A percentile compares a stretch with the other conserved stretches of the same genome.
These are phyloP conservation scores for Plumapathes pennacea DNA, from an alignment of 92 coral and sea anemone genomes.

Conservation along the genomic window DNA sequence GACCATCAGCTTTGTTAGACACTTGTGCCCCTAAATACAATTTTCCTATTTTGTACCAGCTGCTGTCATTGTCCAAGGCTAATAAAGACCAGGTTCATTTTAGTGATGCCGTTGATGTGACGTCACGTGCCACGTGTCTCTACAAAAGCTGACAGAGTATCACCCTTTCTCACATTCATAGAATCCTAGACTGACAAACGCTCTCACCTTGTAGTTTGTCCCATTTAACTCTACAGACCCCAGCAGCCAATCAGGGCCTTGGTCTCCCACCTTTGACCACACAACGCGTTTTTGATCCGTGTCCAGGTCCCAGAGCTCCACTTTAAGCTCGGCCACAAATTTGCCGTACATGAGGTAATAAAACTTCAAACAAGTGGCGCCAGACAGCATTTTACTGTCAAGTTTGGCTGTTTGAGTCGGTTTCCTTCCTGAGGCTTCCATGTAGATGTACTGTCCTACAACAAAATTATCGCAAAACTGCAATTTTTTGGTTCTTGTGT, in stretches of 20 bases:
- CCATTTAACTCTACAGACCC: conserved; percentile 51
- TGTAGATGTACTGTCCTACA: conserved; percentile 73
- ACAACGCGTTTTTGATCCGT: conserved; percentile 25
- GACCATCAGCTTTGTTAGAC: no score
- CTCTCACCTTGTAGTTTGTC: conserved; percentile 48
- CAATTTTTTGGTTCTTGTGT: no score
- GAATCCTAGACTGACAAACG: no score
- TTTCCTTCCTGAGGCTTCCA: conserved; percentile 73
- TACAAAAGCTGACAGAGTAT: no score
- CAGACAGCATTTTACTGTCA: conserved; percentile 41
- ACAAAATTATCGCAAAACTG: no score
- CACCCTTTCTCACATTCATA: no score
- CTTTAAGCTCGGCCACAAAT: conserved; percentile 36
- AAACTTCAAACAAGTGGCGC: conserved; percentile 40
- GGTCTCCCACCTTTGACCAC: conserved; percentile 63
- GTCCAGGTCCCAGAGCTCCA: conserved; percentile 25
- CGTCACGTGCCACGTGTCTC: no score
- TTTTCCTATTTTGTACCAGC: no score
- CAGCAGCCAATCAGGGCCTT: conserved; percentile 41
- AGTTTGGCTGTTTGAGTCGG: conserved; percentile 58
- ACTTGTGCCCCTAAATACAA: no score
- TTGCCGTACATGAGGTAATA: conserved; percentile 66
- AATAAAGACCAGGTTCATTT: no score
- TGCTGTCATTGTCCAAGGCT: no score
- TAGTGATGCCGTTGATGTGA: no score